Evolutionary conservation across 2,113 vertebrate species (phyloP).

Genomic region (Phocoena phocoena): DNA sequence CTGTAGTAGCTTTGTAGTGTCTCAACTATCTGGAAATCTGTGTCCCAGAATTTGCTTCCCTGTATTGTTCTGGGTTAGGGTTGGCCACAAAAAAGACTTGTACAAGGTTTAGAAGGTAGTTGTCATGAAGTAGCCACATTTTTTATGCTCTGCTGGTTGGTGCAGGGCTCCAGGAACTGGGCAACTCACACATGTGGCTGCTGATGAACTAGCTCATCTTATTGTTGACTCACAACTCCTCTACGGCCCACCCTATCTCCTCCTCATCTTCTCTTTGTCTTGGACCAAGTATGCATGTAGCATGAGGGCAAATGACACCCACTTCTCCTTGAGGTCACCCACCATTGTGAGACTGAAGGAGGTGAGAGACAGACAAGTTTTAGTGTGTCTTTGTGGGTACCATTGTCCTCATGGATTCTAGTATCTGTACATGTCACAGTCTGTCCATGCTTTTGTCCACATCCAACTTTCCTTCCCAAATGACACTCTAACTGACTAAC

Average conservation of each 20-base stretch:
- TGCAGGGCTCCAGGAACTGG: too few relatives aligned
- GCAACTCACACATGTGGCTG: too few relatives aligned
- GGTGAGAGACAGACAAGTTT: neutral
- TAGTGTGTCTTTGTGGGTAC: neutral
- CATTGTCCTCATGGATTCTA: fast-evolving
- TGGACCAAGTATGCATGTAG: neutral
- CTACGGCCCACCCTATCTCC: too few relatives aligned
- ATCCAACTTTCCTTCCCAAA: neutral
- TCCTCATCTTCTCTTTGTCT: neutral
- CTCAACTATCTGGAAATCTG: neutral
- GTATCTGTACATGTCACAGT: neutral
- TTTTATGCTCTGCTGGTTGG: too few relatives aligned
- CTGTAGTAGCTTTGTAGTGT: too few relatives aligned
- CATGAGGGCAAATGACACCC: neutral
- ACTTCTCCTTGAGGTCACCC: neutral
- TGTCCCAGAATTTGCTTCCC: neutral
- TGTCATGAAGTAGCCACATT: too few relatives aligned
- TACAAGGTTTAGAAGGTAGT: too few relatives aligned
- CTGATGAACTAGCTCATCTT: too few relatives aligned
- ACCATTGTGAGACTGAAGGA: neutral
- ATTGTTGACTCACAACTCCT: too few relatives aligned
- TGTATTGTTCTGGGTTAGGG: too few relatives aligned
- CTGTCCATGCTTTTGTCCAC: neutral
- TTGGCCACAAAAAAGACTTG: too few relatives aligned
- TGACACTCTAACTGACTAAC: neutral